Conservation (phyloP, 2,888 invertebrate species). For the Ophion costatus region DNA sequence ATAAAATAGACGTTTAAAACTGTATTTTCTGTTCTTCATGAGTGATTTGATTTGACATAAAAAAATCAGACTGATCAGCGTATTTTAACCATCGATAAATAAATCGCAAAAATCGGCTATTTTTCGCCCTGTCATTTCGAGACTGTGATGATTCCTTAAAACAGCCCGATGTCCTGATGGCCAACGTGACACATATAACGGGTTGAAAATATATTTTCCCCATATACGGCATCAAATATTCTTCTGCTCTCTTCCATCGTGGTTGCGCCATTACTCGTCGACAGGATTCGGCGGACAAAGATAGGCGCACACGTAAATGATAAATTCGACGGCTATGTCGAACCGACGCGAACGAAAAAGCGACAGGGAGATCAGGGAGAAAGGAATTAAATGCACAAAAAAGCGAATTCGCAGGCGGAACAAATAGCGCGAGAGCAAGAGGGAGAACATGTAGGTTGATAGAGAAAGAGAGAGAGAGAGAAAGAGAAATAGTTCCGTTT, state of each 20-base stretch:
- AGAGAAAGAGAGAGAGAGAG: conserved; percentile 14
- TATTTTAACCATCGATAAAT: too few species aligned
- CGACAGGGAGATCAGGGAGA: conserved; percentile 44
- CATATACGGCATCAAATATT: conserved; percentile 3
- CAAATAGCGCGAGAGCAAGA: not conserved
- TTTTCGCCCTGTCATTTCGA: too few species aligned
- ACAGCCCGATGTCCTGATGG: too few species aligned
- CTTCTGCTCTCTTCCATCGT: conserved; percentile 43
- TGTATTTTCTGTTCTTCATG: too few species aligned
- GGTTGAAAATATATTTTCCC: too few species aligned
- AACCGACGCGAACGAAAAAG: conserved; percentile 44
- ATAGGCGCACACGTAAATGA: conserved; percentile 24
- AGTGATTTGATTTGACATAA: too few species aligned
- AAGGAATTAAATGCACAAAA: conserved; percentile 62
- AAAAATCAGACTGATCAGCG: too few species aligned
- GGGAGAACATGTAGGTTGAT: not conserved
- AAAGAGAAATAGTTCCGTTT: conserved; percentile 34
- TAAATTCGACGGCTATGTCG: conserved; percentile 32
- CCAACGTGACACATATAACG: too few species aligned
- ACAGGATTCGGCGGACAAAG: conserved; percentile 31
- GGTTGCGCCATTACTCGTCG: conserved; percentile 43
- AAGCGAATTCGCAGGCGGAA: conserved; percentile 55
- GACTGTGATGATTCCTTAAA: too few species aligned
- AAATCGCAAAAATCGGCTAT: too few species aligned
- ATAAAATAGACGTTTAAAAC: too few species aligned